Evolutionary conservation across 2,888 invertebrate genomes (phyloP), one percentile per base, ranked within the genome.

Genomic region (Pachycephus smyrnensis): DNA sequence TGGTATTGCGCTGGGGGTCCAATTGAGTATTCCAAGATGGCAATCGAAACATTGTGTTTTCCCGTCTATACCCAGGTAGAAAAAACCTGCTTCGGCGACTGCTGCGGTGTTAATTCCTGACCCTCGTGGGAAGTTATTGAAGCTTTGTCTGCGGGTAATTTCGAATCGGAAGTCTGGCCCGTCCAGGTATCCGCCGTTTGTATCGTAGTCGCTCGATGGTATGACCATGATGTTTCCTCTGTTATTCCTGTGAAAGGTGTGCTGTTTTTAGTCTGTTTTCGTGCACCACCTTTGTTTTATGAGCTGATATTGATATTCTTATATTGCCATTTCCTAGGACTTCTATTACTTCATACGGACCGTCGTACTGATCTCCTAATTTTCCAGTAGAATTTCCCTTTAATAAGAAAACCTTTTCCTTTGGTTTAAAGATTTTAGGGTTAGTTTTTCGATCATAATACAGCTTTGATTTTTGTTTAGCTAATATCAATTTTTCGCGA

Each of bases 381-480:
- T 82, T 82, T 6, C 79, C 78, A 15, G 77, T 73, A 73, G 78
- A 80, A 1, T 76, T 80, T 23, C 80, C 82, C 30, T 69, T 75
- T 68, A 77, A 35, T 1, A 84, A 33, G 69, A 80, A 84, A 30
- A 81, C 80, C 35, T 37, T 37, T 35, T 84, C 80, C 0, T 81
- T 81, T 12, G 75, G n/a, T 4, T 79, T 73, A 15, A 82, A 80
- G 11, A 68, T 75, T 31, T 73, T n/a, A 0, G 80, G 76, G 23
- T 82, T 82, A 0, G 77, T 68, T 55, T 73, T 80, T 68, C 68
- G 69, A 68, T 83, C 84, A 68, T 81, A 80, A 32, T 81, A 79
- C 3, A 15, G 15, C 76, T 83, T 83, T 3, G 80, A 81, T 68
- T 75, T 79, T 11, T 76, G 23, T 76, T 81, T 83, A 4, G 83